Conservation (phyloP, 2,888 invertebrate species). For the Clusia tigrina region DNA sequence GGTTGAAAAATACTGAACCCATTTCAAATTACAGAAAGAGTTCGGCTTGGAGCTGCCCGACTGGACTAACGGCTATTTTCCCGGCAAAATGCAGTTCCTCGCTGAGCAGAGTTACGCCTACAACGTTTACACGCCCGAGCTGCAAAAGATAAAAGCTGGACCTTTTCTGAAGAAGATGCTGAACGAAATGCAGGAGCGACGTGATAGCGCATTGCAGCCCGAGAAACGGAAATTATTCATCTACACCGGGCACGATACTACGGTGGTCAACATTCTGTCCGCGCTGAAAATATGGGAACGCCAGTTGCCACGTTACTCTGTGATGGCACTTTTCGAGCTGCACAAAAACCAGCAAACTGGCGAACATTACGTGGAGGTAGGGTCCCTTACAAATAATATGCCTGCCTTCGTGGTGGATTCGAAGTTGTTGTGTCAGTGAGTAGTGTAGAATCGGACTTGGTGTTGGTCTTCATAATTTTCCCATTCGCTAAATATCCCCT, state of each 20-base stretch:
- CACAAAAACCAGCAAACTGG: constrained; percentile 66
- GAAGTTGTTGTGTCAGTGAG: not conserved
- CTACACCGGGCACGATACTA: constrained; percentile 79
- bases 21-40: constrained; percentile 60
- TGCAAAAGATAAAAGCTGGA: constrained; percentile 71
- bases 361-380: constrained; percentile 64
- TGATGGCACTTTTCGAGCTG: constrained; percentile 72
- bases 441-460: not conserved
- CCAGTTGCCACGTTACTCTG: constrained; percentile 72
- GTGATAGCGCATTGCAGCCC: constrained; percentile 64
- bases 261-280: constrained; percentile 72
- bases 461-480: not conserved
- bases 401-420: not conserved
- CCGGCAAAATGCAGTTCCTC: constrained; percentile 67
- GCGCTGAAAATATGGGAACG: constrained; percentile 73
- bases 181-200: constrained; percentile 69
- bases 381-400: too few species aligned
- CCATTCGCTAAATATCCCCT: not conserved
- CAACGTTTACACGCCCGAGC: constrained; percentile 69
- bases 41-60: constrained; percentile 70
- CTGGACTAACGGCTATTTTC: constrained; percentile 71
- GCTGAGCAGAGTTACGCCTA: constrained; percentile 69
- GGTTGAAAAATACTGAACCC: not conserved
- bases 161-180: constrained; percentile 72
- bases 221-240: constrained; percentile 69